Conservation (phyloP, 2,888 invertebrate genomes). For the Isotomurus palustris region DNA sequence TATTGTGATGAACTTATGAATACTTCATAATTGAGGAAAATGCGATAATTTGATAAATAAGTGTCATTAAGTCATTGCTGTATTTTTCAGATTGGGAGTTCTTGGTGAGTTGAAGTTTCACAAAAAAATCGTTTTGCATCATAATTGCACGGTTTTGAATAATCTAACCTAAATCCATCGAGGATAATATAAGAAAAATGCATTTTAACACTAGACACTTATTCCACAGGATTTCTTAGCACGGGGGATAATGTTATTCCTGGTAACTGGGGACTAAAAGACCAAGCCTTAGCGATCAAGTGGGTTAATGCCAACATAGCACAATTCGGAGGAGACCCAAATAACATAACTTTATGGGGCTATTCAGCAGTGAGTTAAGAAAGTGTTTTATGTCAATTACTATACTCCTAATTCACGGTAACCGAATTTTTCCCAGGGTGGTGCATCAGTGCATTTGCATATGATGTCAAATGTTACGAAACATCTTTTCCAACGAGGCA, state of each 20-base stretch:
- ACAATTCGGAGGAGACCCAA: slow-evolving; percentile 21
- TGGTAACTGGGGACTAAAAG: slow-evolving; percentile 26
- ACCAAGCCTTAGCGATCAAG: slow-evolving; percentile 25
- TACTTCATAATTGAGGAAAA: too few species aligned
- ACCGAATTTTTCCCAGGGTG: slow-evolving; percentile 4
- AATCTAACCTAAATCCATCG: too few species aligned
- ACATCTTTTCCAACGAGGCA: slow-evolving; percentile 10
- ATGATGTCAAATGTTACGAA: slow-evolving; percentile 18
- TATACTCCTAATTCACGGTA: not conserved
- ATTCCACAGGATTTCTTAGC: slow-evolving; percentile 19
- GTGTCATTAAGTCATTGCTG: too few species aligned
- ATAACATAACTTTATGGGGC: slow-evolving; percentile 21
- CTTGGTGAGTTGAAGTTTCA: slow-evolving; percentile 17
- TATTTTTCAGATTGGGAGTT: slow-evolving; percentile 16
- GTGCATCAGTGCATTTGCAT: slow-evolving; percentile 5
- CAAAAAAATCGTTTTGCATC: too few species aligned
- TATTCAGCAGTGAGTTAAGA: slow-evolving; percentile 14
- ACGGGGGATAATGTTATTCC: slow-evolving; percentile 20
- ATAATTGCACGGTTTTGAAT: too few species aligned
- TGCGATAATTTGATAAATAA: too few species aligned
- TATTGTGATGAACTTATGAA: too few species aligned
- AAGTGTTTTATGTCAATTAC: not conserved
- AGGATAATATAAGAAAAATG: too few species aligned
- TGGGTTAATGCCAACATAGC: slow-evolving; percentile 27
- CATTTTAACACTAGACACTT: not conserved